phyloP scores from a whole-genome alignment of 2,113 vertebrate species.

The Arizona elegans region DNA sequence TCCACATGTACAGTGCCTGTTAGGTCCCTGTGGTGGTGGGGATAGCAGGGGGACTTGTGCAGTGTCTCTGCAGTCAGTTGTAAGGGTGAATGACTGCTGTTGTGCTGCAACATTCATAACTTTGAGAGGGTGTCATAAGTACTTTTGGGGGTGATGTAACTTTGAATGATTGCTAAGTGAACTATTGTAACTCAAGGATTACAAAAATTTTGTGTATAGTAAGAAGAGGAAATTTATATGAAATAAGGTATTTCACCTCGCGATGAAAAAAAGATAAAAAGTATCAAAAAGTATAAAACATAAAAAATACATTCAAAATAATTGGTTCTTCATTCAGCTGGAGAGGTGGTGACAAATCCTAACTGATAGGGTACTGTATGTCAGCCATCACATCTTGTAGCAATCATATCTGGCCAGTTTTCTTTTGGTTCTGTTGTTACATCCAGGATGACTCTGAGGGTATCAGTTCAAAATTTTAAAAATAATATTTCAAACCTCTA shows the following conservation, averaged over 20 bases:
- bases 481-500: constrained; percentile 54
- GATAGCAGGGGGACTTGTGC: no score
- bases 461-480: constrained; percentile 40
- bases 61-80: no score
- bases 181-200: no score
- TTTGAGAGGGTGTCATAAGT: no score
- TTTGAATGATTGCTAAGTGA: no score
- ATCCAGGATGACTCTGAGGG: not conserved
- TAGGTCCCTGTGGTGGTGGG: no score
- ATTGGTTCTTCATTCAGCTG: not conserved
- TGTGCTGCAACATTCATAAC: no score
- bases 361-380: not conserved
- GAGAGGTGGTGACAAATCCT: no score
- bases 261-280: not conserved
- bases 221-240: not conserved
- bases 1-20: no score
- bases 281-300: no score
- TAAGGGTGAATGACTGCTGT: no score
- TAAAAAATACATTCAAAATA: not conserved
- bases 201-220: not conserved
- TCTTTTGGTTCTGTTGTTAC: fast-evolving
- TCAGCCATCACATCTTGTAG: not conserved
- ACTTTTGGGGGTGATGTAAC: no score
- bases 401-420: not conserved
- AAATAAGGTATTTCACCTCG: not conserved